Evolutionary conservation across 2,113 vertebrate genomes (phyloP), one percentile per base, ranked within the genome.

Genomic region (Oncorhynchus keta): DNA sequence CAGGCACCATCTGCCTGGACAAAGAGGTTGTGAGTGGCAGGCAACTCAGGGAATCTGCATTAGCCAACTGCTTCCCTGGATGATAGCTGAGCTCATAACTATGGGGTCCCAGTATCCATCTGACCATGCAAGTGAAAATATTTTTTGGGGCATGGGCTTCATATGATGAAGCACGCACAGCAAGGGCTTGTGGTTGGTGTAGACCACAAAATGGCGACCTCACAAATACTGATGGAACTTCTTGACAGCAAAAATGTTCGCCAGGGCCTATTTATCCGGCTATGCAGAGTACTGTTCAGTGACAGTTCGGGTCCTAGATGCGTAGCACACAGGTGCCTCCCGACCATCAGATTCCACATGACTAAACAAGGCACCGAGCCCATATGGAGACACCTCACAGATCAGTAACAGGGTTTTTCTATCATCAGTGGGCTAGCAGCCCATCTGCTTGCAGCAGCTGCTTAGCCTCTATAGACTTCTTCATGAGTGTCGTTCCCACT

Each of bases 321-420:
- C 73, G 35, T 76, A 77, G 20, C 76, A 62, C 4, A 77, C 24
- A 4, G 76, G 70, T 16, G 76, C 68, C 16, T 77, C 76, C 5
- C 39, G 35, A 12, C 70, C 39, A 65, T 77, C 59, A 3, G 59
- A 55, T 22, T 30, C 35, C 8, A 49, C 51, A 64, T 77, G 68
- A 12, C 39, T 45, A 45, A 77, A 9, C 59, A 48, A 16, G 57
- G 72, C 39, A 45, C 9, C 9, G 39, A 45, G 39, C 39, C 39
- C 39, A 45, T 45, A 45, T 11, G 39, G 9, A 45, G 39, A 11
- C 3, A 26, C 35, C 12, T 72, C 76, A 65, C 68, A 77, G 4
- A 71, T 59, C n/a, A 77, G 26, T 32, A 16, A 77, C n/a, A 11
- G 9, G 9, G 76, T 35, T n/a, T 77, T 72, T 5, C 5, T 62